phyloP scores from a whole-genome alignment of 2,888 invertebrate species.

The Cyclophora punctaria region DNA sequence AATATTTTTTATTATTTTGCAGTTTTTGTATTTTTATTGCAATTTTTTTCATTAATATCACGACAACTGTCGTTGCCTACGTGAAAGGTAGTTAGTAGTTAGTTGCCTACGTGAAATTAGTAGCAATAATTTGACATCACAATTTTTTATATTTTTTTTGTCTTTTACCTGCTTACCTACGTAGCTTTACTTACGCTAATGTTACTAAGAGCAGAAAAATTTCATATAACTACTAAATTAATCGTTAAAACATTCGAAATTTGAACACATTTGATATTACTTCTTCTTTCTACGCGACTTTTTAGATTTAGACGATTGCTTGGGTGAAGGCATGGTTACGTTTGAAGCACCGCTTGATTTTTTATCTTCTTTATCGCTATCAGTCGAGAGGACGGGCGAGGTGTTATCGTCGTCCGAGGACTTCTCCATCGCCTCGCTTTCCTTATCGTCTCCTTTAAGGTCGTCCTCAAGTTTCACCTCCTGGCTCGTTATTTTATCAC shows the following conservation, averaged over 20 bases:
- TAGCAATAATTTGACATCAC: constrained; percentile 16
- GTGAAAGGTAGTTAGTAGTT: constrained; percentile 1
- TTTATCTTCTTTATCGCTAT: constrained; percentile 73
- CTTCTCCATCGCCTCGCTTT: constrained; percentile 61
- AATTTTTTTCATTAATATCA: constrained; percentile 44
- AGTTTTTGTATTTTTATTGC: constrained; percentile 58
- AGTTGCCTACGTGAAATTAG: constrained; percentile 13
- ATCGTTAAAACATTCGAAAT: constrained; percentile 32
- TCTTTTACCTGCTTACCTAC: constrained; percentile 52
- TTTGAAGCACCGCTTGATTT: constrained; percentile 51
- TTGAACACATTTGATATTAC: constrained; percentile 61
- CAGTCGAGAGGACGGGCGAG: constrained; percentile 67
- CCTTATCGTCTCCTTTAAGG: constrained; percentile 37
- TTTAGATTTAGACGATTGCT: constrained; percentile 66
- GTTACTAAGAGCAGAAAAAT: constrained; percentile 47
- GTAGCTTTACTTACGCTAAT: constrained; percentile 45
- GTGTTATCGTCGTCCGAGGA: constrained; percentile 75
- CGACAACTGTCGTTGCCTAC: constrained; percentile 12
- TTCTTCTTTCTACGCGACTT: constrained; percentile 78
- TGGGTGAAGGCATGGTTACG: constrained; percentile 46
- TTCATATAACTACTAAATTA: constrained; percentile 24
- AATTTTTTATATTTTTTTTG: constrained; percentile 40
- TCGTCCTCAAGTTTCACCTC: constrained; percentile 59
- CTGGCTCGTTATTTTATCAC: constrained; percentile 55
- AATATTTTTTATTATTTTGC: constrained; percentile 56